Evolutionary conservation across 2,888 invertebrate genomes (phyloP).

Genomic region (Drosophila falleni): DNA sequence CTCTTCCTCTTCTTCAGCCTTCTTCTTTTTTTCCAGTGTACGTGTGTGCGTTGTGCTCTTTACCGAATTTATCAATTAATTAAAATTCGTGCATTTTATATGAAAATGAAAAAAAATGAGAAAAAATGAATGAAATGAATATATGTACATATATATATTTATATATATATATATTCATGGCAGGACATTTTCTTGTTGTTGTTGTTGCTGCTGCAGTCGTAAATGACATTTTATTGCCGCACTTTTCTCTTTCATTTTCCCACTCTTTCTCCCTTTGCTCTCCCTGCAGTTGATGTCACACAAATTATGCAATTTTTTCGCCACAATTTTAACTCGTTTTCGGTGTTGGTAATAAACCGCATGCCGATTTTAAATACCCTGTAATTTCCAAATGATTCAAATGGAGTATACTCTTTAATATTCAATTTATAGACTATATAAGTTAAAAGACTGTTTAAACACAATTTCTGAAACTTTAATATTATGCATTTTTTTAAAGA

Average conservation of each 20-base stretch:
- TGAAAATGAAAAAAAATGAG: conserved; percentile 67
- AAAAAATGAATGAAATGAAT: too few species aligned
- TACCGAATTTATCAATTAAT: conserved; percentile 82
- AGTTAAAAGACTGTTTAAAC: not conserved
- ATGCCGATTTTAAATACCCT: conserved; percentile 48
- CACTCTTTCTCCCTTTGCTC: not conserved
- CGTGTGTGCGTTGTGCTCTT: conserved; percentile 53
- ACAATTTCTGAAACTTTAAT: not conserved
- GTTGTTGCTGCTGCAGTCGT: conserved; percentile 49
- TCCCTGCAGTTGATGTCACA: conserved; percentile 69
- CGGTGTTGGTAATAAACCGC: conserved; percentile 80
- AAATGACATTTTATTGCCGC: conserved; percentile 78
- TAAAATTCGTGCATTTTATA: conserved; percentile 82
- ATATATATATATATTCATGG: conserved; percentile 45
- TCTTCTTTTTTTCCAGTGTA: conserved; percentile 20
- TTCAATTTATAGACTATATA: not conserved
- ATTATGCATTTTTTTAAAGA: not conserved
- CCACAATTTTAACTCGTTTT: conserved; percentile 79
- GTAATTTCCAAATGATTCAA: not conserved
- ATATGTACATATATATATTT: conserved; percentile 42
- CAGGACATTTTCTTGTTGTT: conserved; percentile 19
- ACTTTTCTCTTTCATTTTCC: not conserved
- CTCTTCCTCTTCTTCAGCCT: conserved; percentile 24
- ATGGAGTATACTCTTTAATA: too few species aligned
- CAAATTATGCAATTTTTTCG: conserved; percentile 82